Evolutionary conservation across 2,888 invertebrate genomes (phyloP), one percentile per base, ranked within the genome.

Genomic region (Napeogenes inachia): DNA sequence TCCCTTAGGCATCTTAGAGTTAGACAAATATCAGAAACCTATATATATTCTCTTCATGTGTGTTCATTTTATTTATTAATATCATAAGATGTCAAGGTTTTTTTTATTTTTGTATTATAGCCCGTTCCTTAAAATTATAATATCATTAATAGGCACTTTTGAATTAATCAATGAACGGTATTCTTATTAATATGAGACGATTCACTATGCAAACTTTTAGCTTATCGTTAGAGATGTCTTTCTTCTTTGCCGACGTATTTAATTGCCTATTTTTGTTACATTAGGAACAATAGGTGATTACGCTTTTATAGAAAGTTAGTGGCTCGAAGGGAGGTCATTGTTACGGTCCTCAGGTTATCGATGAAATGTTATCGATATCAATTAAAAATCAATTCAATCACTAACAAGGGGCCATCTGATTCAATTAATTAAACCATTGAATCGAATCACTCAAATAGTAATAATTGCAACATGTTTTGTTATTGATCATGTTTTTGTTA

Each of bases 341-440:
- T 88, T 81, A 82, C 83, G 82, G 76, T 77, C 78, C 72, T 73
- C 71, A 71, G 75, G 74, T 77, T 81, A 87, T 83, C 81, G 80
- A 80, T 75, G 61, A 63, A 63, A 67, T 59, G 56, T 59, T 63
- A 63, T 66, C 61, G 62, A 65, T 83, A 86, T 88, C 88, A 87
- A 88, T 89, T 89, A 87, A 80, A 84, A 73, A 84, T 82, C 82
- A 78, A 84, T 84, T 81, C 74, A 75, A 74, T 74, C 73, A 73
- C 80, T 89, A 90, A 90, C 89, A 85, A 89, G 89, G 80, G 75
- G 81, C 82, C 87, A 89, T 89, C 87, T 89, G 89, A 88, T 84
- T 81, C 84, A 80, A 87, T 89, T 87, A 87, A 89, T 89, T 87
- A 84, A 80, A 73, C 70, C 74, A 67, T 69, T 75, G 81, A 80